Base-by-base conservation (phyloP, 2,113 vertebrate species). In the Rhinogobius similis region DNA sequence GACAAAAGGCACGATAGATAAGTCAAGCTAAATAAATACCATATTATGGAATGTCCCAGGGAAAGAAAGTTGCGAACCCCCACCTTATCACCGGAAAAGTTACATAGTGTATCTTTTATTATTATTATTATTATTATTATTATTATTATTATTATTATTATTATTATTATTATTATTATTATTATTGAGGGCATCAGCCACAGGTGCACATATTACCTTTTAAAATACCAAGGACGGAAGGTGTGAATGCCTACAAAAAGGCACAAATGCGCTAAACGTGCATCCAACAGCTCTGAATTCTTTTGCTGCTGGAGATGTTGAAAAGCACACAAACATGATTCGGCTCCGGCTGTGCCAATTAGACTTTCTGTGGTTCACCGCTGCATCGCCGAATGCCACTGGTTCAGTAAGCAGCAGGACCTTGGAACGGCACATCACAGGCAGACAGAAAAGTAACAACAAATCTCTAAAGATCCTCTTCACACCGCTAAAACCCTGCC, bases 361-460 rank as follows among this genome's bases (percentile, higher is more conserved):
- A 82, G 70, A 75, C 73, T 43, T 5, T 52, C 50, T 46, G 73
- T 39, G 52, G 70, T 76, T 65, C 21, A 23, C 68, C 41, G 43
- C 61, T 68, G 65, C 67, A 72, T 76, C 65, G 77, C 14, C 62
- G 50, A 68, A 38, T 59, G 70, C 75, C 73, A 63, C 46, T 26
- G 78, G 65, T 70, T 84, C 82, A 79, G 56, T 62, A 68, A 86
- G 58, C 78, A 65, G 73, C 18, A 44, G 80, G 70, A 73, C 72
- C 44, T 66, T 23, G 65, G 65, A 76, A 79, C 71, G 48, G 68
- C 72, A 50, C 83, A 74, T 75, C 71, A 74, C 39, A 72, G 21
- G 32, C 72, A 86, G 82, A 84, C 63, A 81, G 73, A 46, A 77
- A 82, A 86, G 76, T 81, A 67, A 63, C 79, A 79, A 65, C 65